A percentile compares a stretch with the other conserved stretches of the same genome.
phyloP scores from a whole-genome alignment of 2,797 vertebrate genomes.

The Halcyon leucocephala region DNA sequence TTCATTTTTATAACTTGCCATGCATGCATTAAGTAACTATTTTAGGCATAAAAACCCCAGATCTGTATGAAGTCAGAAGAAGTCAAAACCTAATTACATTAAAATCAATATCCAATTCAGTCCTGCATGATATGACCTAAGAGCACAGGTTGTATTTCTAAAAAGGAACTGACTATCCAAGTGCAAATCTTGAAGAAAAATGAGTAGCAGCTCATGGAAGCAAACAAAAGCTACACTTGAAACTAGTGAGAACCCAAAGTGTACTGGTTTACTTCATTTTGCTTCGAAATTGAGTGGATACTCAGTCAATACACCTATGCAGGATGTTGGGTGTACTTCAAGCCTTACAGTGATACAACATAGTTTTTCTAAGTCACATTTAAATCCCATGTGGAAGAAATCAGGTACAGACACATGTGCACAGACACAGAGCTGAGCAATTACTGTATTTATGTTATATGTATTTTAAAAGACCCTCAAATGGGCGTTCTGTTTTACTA shows the following conservation, averaged over 20 bases:
- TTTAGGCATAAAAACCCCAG: not conserved
- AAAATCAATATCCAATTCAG: not conserved
- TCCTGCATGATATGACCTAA: not conserved
- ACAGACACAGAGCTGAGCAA: not conserved
- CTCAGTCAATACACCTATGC: not conserved
- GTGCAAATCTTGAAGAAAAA: not conserved
- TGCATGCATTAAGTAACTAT: not conserved
- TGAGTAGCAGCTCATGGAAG: not conserved
- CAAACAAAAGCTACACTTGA: not conserved
- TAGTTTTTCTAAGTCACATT: not conserved
- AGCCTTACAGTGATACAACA: not conserved
- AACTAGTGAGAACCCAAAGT: not conserved
- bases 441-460: not conserved
- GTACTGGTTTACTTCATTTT: not conserved
- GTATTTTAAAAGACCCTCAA: not conserved
- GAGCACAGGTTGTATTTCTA: not conserved
- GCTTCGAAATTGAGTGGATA: not conserved
- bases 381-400: not conserved
- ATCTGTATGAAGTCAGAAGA: not conserved
- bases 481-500: not conserved
- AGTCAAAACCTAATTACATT: not conserved
- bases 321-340: not conserved
- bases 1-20: not conserved
- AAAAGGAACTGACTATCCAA: not conserved
- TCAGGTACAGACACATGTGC: not conserved